Conservation (phyloP, 2,888 invertebrate species). For the Standfussiana lucernea region DNA sequence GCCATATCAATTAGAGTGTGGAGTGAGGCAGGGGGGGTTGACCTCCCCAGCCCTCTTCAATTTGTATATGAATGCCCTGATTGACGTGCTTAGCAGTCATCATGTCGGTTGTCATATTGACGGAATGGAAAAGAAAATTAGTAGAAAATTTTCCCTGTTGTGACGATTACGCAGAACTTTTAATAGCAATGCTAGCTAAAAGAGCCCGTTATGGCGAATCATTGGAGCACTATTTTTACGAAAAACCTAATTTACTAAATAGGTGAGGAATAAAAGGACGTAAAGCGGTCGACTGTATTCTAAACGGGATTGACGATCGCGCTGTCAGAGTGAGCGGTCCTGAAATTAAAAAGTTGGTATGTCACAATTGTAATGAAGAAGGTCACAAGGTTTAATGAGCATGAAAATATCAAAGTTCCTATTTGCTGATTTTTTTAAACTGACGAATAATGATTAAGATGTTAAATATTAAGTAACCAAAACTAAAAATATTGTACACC, state of each 20-base stretch:
- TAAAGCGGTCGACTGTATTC: neutral
- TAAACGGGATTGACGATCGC: too few species aligned
- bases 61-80: too few species aligned
- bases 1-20: constrained; percentile 1
- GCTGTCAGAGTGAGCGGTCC: neutral
- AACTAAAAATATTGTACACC: too few species aligned
- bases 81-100: neutral
- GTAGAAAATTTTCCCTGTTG: neutral
- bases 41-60: too few species aligned
- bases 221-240: constrained; percentile 7
- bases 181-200: constrained; percentile 4
- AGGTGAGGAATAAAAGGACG: neutral
- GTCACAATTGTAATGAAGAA: neutral
- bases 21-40: too few species aligned
- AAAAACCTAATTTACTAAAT: neutral
- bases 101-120: too few species aligned
- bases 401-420: too few species aligned
- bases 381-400: too few species aligned
- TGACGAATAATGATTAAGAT: too few species aligned
- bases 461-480: too few species aligned
- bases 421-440: too few species aligned
- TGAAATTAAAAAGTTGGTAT: neutral
- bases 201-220: constrained; percentile 4
- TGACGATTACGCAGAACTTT: constrained; percentile 5
- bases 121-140: constrained; percentile 1